Evolutionary conservation across 2,888 invertebrate genomes (phyloP), one percentile per base, ranked within the genome.

Genomic region (Drosophila prostipennis): DNA sequence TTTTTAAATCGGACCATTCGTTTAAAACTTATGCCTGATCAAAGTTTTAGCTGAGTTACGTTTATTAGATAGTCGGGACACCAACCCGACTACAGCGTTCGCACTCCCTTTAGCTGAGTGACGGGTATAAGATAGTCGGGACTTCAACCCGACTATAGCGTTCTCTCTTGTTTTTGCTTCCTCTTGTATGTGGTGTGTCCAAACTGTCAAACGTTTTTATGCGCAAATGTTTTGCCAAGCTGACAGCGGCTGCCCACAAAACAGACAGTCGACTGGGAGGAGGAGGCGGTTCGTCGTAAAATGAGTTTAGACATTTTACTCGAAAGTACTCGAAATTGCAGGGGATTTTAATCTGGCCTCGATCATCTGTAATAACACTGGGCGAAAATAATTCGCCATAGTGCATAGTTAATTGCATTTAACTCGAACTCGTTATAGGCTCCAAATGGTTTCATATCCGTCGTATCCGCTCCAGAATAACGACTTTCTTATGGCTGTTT

Each of bases 401-500:
- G 19, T n/a, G 16, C 29, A 4, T 7, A 14, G 23, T 56, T 52
- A 52, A 51, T 39, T 8, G 56, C 37, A 36, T 26, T 61, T 48
- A 32, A 10, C 39, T 14, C 37, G 61, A 34, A 46, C 60, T 61
- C 61, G 61, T 60, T 63, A 63, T 63, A 48, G 11, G 63, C 63
- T 40, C 64, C 23, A 46, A 46, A 46, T 60, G 39, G 56, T 39
- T 56, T 40, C 48, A 32, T 36, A 58, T 42, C 48, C 60, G 23
- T 71, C 49, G 37, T 39, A 68, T 68, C 59, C 71, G 68, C 71
- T 13, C 37, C 26, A 10, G 53, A 29, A 73, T 71, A 73, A 71
- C 67, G 67, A 73, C 67, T 73, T 64, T 73, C 67, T 56, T 71
- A 71, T 56, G 74, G 19, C 68, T 86, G 80, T 77, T 79, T 85